phyloP scores from a whole-genome alignment of 2,113 vertebrate genomes.

The Scortum barcoo region DNA sequence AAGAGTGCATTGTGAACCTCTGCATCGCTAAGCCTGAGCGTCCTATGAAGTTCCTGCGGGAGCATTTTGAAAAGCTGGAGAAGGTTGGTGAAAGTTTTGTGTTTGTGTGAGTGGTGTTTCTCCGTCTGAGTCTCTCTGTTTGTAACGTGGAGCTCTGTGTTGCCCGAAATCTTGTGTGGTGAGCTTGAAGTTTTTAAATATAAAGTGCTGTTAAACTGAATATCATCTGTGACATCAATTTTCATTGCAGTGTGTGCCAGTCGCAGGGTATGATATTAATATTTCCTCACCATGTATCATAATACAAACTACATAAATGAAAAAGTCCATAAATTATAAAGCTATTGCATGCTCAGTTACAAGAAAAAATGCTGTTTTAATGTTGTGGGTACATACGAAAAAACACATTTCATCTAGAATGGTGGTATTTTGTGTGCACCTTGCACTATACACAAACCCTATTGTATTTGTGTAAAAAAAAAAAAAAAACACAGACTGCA shows the following conservation, averaged over 20 bases:
- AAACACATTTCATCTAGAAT: not conserved
- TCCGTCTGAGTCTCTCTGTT: conserved; percentile 21
- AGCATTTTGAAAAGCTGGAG: conserved; percentile 97
- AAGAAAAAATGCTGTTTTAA: not conserved
- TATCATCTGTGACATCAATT: not conserved
- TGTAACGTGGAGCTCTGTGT: conserved; percentile 11
- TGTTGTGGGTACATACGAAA: not conserved
- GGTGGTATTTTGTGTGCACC: not conserved
- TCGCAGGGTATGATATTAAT: not conserved
- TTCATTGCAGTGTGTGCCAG: not conserved
- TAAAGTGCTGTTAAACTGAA: not conserved
- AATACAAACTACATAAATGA: not conserved
- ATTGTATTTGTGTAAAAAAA: conserved; percentile 7
- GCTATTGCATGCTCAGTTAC: not conserved
- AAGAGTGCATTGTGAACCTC: conserved; percentile 96
- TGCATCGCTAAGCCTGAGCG: conserved; percentile 95
- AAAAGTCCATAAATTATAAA: not conserved
- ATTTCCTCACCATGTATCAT: not conserved
- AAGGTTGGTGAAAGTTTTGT: conserved; percentile 89
- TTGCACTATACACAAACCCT: not conserved
- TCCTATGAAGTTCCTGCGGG: conserved; percentile 96
- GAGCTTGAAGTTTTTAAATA: conserved; percentile 14
- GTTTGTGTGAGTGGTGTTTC: conserved; percentile 9
- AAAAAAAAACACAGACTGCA: not conserved
- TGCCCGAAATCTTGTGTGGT: conserved; percentile 6